phyloP scores from a whole-genome alignment of 1,140 invertebrate species.

The Drosophila orosa region DNA sequence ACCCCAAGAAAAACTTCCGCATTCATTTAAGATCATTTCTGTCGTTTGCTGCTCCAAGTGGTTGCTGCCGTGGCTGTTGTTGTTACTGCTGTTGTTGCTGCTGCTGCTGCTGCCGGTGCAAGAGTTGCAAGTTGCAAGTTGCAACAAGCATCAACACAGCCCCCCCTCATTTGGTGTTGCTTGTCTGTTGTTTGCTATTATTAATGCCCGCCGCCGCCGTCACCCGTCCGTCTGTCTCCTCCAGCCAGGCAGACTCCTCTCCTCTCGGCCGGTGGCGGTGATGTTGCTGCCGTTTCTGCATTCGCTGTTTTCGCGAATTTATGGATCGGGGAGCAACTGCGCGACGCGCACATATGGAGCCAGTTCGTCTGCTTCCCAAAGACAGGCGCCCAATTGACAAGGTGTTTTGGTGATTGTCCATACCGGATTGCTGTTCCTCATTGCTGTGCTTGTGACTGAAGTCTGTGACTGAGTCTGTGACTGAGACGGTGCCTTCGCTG shows the following conservation, averaged over 20 bases:
- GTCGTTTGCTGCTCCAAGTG: slow-evolving; percentile 78
- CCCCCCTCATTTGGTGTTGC: slow-evolving; percentile 79
- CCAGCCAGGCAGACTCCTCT: slow-evolving; percentile 9
- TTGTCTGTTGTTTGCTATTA: slow-evolving; percentile 74
- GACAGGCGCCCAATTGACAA: slow-evolving; percentile 65
- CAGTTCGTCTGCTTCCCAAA: slow-evolving; percentile 58
- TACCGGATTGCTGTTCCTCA: slow-evolving; percentile 47
- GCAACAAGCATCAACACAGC: slow-evolving; percentile 59
- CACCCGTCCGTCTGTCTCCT: slow-evolving; percentile 22
- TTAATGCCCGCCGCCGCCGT: slow-evolving; percentile 67
- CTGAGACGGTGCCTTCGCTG: background rate
- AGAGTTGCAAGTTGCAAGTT: slow-evolving; percentile 59
- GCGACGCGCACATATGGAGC: slow-evolving; percentile 62
- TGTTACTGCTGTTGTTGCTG: slow-evolving; percentile 1
- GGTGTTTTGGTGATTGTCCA: slow-evolving; percentile 55
- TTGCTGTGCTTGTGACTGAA: slow-evolving; percentile 22
- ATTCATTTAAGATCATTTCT: slow-evolving; percentile 84
- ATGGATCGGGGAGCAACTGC: slow-evolving; percentile 67
- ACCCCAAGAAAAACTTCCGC: slow-evolving; percentile 84
- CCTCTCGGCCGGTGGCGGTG: slow-evolving; percentile 21
- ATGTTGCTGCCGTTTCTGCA: slow-evolving; percentile 41
- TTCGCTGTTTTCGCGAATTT: slow-evolving; percentile 67
- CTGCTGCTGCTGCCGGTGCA: slow-evolving; percentile 60
- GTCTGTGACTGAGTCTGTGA: slow-evolving; percentile 1
- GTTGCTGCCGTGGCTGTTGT: slow-evolving; percentile 56